Percentiles rank a stretch among this genome's conserved stretches.
These are phyloP conservation scores for Myripristis jacobus DNA, from an alignment of 2,797 vertebrate species.

Conservation along the genomic window DNA sequence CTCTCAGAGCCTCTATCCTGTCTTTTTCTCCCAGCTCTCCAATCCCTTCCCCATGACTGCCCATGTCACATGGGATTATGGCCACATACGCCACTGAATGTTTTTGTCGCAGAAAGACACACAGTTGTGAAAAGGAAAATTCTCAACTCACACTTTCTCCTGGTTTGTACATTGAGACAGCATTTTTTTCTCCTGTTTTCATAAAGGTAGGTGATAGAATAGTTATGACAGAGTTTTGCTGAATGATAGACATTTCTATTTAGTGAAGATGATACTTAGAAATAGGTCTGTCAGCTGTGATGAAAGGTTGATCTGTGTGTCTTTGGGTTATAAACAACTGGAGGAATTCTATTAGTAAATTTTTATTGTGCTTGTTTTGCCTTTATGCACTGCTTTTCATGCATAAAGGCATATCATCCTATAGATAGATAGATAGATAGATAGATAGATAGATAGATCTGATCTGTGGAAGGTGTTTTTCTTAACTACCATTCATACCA, in stretches of 20 bases:
- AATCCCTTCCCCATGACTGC: conserved; percentile 77
- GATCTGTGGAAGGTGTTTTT: no score
- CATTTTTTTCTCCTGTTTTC: conserved; percentile 50
- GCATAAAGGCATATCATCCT: not conserved
- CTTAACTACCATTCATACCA: no score
- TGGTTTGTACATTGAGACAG: conserved; percentile 55
- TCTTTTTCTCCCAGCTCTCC: conserved; percentile 70
- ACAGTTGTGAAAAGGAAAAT: conserved; percentile 50
- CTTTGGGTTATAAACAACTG: conserved; percentile 8
- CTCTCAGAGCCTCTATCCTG: conserved; percentile 50
- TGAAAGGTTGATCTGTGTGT: conserved; percentile 19
- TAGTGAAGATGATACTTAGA: conserved; percentile 19
- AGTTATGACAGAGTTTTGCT: conserved; percentile 27
- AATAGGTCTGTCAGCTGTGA: conserved; percentile 19
- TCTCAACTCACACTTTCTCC: conserved; percentile 32
- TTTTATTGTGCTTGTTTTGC: not conserved
- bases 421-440: not conserved
- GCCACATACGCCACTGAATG: conserved; percentile 66
- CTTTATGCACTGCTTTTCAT: conserved; percentile 1
- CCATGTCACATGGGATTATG: conserved; percentile 80
- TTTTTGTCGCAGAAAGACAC: conserved; percentile 69
- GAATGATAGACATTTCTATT: conserved; percentile 36
- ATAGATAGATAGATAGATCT: not conserved
- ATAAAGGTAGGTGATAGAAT: conserved; percentile 25
- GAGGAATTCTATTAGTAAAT: not conserved